Conservation (phyloP, 2,888 invertebrate species). For the Drosophila demipolita region DNA sequence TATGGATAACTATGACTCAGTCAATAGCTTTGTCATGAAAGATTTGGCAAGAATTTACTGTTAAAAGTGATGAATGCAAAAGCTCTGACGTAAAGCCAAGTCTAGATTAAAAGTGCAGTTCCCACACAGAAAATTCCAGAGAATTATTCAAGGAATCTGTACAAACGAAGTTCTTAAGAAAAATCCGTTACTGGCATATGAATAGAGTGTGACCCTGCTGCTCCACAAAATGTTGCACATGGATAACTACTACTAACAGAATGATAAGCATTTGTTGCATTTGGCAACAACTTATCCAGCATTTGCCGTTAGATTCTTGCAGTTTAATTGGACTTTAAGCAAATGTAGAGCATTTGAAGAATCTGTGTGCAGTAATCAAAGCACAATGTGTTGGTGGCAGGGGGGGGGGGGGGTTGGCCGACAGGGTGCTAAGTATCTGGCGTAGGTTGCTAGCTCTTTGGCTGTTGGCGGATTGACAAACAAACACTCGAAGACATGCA, state of each 20-base stretch:
- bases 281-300: slow-evolving; percentile 29
- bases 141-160: slow-evolving; percentile 1
- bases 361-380: slow-evolving; percentile 51
- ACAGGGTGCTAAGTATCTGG: slow-evolving; percentile 18
- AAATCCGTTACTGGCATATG: not conserved
- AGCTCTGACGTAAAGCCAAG: not conserved
- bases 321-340: slow-evolving; percentile 67
- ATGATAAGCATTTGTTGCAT: slow-evolving; percentile 41
- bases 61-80: not conserved
- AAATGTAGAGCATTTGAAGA: slow-evolving; percentile 69
- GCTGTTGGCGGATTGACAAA: slow-evolving; percentile 63
- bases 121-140: not conserved
- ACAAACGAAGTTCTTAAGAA: not conserved
- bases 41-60: not conserved
- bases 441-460: slow-evolving; percentile 53
- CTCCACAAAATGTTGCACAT: slow-evolving; percentile 16
- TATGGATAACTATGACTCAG: not conserved
- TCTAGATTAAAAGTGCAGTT: not conserved
- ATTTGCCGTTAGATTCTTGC: slow-evolving; percentile 59
- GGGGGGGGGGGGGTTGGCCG: slow-evolving; percentile 1
- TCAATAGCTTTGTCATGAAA: not conserved
- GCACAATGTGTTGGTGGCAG: slow-evolving; percentile 21
- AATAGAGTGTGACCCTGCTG: slow-evolving; percentile 2
- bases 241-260: slow-evolving; percentile 5
- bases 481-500: slow-evolving; percentile 58